Conservation (phyloP, 2,113 vertebrate species). For the Hydrolagus affinis region DNA sequence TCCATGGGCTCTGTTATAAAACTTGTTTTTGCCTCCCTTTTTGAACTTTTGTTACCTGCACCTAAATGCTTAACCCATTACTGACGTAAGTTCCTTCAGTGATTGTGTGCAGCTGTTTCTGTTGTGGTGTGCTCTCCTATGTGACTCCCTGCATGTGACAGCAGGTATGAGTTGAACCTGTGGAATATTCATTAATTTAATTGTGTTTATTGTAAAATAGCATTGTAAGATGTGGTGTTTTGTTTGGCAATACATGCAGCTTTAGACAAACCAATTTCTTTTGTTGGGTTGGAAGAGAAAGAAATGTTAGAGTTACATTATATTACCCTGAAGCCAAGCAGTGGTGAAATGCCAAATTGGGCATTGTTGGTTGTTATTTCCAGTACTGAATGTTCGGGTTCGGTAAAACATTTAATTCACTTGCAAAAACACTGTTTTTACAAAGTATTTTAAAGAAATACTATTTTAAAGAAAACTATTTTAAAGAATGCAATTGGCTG, state of each 20-base stretch:
- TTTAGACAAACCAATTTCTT: not conserved
- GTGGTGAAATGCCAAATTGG: not conserved
- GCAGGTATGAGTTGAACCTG: not conserved
- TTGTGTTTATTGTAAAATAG: not conserved
- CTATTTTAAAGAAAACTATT: too few species aligned
- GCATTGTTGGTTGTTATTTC: not conserved
- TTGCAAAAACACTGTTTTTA: too few species aligned
- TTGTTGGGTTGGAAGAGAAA: not conserved
- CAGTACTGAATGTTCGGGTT: not conserved
- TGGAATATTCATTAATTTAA: not conserved
- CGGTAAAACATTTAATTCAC: not conserved
- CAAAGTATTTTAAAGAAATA: too few species aligned
- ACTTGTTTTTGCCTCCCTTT: not conserved
- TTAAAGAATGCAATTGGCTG: too few species aligned
- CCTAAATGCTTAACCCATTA: not conserved
- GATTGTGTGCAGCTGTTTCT: not conserved
- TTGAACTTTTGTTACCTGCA: not conserved
- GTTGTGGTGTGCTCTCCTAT: not conserved
- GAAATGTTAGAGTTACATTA: not conserved
- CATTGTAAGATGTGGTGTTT: not conserved
- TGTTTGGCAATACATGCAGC: not conserved
- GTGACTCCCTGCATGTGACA: not conserved
- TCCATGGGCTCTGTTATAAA: not conserved
- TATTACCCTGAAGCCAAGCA: not conserved
- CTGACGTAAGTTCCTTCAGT: not conserved